A percentile compares a stretch with the other conserved stretches of the same genome.
Evolutionary conservation across 2,888 invertebrate genomes (phyloP).

Genomic region (Plebejus anna): DNA sequence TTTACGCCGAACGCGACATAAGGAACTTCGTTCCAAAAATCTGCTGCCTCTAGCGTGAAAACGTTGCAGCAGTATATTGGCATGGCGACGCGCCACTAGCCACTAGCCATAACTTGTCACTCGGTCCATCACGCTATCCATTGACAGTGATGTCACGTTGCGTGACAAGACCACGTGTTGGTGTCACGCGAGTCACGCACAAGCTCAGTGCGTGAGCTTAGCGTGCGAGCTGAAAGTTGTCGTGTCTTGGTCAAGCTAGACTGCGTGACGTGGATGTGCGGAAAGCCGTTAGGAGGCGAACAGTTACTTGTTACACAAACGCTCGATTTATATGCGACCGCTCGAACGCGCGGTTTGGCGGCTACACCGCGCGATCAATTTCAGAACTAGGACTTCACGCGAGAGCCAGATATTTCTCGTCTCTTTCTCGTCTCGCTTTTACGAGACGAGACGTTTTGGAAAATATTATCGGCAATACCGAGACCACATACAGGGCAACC

Average conservation of each 20-base stretch:
- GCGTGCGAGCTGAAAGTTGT: constrained; percentile 19
- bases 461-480: too few species aligned
- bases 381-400: too few species aligned
- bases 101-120: constrained; percentile 33
- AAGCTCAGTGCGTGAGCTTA: constrained; percentile 44
- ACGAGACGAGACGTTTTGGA: too few species aligned
- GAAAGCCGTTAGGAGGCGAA: not conserved
- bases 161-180: constrained; percentile 66
- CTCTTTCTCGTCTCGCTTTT: too few species aligned
- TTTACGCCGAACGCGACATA: too few species aligned
- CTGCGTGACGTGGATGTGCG: not conserved
- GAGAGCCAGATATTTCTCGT: too few species aligned
- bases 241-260: constrained; percentile 14
- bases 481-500: too few species aligned
- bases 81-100: not conserved
- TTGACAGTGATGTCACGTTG: constrained; percentile 66
- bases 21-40: too few species aligned
- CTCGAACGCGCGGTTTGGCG: too few species aligned
- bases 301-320: too few species aligned
- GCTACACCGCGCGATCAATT: too few species aligned
- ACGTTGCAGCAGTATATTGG: not conserved
- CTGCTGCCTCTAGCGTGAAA: not conserved
- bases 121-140: constrained; percentile 65
- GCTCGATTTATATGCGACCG: too few species aligned
- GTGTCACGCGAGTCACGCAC: constrained; percentile 53